A percentile compares a stretch with the other conserved stretches of the same genome.
Conservation (phyloP, 2,113 vertebrate species). For the Pardalotus punctatus region DNA sequence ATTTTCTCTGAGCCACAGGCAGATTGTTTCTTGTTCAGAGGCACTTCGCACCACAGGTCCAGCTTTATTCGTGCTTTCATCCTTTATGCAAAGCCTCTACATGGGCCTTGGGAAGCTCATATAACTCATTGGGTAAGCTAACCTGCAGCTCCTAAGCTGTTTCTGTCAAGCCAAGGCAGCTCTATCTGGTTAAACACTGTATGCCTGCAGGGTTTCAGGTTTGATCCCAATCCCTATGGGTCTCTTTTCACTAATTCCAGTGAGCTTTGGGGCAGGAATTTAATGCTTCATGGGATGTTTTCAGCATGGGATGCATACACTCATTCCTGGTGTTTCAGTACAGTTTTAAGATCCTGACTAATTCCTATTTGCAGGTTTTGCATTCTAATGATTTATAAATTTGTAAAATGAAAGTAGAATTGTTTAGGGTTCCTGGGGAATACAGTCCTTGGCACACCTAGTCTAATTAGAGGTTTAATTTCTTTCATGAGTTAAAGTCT, state of each 20-base stretch:
- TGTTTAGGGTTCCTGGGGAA: background rate
- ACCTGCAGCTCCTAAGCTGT: background rate
- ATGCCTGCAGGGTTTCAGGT: background rate
- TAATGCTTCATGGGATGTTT: background rate
- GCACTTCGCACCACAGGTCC: background rate
- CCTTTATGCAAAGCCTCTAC: background rate
- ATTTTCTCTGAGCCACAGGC: background rate
- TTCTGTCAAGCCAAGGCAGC: background rate
- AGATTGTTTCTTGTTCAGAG: background rate
- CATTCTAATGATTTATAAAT: conserved; percentile 26
- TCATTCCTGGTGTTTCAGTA: background rate
- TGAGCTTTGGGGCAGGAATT: background rate
- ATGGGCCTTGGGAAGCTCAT: background rate
- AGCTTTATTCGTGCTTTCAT: background rate
- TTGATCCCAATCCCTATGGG: background rate
- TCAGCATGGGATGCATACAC: background rate
- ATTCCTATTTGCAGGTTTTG: conserved; percentile 36
- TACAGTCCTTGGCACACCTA: conserved; percentile 14
- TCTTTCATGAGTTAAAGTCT: conserved; percentile 22
- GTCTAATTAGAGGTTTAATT: conserved; percentile 61
- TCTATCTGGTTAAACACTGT: background rate
- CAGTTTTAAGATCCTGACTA: conserved; percentile 22
- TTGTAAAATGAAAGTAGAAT: conserved; percentile 10
- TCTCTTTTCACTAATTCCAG: background rate
- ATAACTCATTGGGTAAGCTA: background rate